Conservation (phyloP, 2,113 vertebrate species). For the Boulengeromyrus knoepffleri region DNA sequence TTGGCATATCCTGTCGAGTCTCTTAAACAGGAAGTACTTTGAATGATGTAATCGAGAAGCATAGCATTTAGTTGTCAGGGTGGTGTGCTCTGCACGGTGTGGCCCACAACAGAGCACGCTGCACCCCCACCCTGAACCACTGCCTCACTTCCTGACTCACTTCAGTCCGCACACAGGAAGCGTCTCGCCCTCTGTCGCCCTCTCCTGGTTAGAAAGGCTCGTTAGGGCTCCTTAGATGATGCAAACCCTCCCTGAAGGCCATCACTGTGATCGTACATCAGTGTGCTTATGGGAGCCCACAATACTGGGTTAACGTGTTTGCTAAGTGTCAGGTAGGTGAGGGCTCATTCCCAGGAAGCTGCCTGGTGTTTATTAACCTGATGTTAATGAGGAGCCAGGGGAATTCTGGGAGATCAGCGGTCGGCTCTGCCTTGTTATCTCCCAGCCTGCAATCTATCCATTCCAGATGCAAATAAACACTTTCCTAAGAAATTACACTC, state of each 20-base stretch:
- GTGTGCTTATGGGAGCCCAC: neutral
- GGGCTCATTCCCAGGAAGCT: conserved; percentile 40
- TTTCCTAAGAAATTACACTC: conserved; percentile 36
- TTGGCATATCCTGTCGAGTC: neutral
- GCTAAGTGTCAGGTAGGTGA: conserved; percentile 30
- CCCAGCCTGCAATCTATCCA: conserved; percentile 30
- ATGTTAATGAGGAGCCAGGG: conserved; percentile 62
- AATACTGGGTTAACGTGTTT: neutral
- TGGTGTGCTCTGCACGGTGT: neutral
- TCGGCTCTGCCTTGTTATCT: conserved; percentile 32
- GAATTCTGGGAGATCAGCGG: conserved; percentile 46
- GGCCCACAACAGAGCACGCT: neutral
- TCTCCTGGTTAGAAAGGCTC: neutral
- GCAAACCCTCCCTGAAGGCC: neutral
- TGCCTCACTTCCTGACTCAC: neutral
- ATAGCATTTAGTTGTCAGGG: neutral
- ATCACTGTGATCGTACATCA: neutral
- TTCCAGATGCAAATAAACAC: conserved; percentile 40
- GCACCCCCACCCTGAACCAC: neutral
- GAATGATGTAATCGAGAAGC: neutral
- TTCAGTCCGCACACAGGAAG: conserved; percentile 8
- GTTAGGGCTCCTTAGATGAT: neutral
- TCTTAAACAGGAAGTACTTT: neutral
- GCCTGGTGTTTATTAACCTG: conserved; percentile 58
- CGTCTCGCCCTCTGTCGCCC: neutral